Base-by-base conservation (phyloP, 2,888 invertebrate genomes). In the Drosophila pegasa region DNA sequence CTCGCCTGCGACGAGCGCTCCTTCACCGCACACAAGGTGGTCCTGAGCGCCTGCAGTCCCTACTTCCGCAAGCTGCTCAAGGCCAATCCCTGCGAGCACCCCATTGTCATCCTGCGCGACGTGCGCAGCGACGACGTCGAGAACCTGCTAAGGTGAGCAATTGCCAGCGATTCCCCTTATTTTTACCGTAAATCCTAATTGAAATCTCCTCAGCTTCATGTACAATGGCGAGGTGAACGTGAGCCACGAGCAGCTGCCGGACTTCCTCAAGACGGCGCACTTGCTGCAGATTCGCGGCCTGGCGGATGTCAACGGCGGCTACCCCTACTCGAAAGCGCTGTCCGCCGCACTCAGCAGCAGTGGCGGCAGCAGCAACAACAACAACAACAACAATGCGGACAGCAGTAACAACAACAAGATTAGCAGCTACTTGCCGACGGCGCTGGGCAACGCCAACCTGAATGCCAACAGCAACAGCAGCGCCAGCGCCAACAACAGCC, bases 221-320 rank as follows among this genome's bases (percentile, higher is more conserved):
- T 97, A 97, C 92, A 96, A 97, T 92, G 97, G 97, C 70, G 97
- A 97, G 92, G 97, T 97, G 33, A 96, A 97, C 92, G 96, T 97
- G 83, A 96, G 96, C 25, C 97, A 97, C 92, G 97, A 97, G 88
- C 96, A 97, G 91, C 93, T 97, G 84, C 95, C 96, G 75, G 96
- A 97, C 91, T 97, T 97, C 92, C 93, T 97, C 79, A 95, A 96
- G 92, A 97, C 97, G 73, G 97, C 97, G 41, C 97, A 97, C 93
- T 94, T 97, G 93, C 94, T 97, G 86, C 97, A 97, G 93, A 96
- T 97, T 20, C 94, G 97, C 83, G 97, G 97, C 16, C 93, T 97
- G 80, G 96, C 97, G 70, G 97, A 97, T 89, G 97, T 97, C 57
- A 95, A 91, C 48, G 92, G 91, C 3, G 88, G 89, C 38, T 71